Conservation (phyloP, 2,888 invertebrate genomes). For the Cataglyphis livida region DNA sequence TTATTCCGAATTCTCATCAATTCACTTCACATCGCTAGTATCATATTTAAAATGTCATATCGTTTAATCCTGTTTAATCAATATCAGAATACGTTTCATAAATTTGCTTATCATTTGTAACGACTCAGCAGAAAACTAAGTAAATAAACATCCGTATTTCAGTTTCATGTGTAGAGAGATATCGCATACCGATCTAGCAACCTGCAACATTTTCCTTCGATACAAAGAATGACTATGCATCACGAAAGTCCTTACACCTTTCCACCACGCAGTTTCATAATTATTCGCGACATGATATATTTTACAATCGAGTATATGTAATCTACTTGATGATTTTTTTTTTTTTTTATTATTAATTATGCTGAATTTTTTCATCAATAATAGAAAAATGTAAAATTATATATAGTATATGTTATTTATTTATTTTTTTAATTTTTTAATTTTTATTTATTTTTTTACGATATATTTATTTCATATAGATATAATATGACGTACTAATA, state of each 20-base stretch:
- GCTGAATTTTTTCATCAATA: background rate
- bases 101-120: slow-evolving; percentile 18
- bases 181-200: slow-evolving; percentile 23
- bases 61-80: slow-evolving; percentile 15
- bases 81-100: slow-evolving; percentile 16
- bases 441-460: background rate
- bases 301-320: background rate
- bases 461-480: background rate
- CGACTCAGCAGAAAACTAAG: background rate
- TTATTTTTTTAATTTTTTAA: background rate
- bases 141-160: slow-evolving; percentile 17
- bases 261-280: slow-evolving; percentile 44
- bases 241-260: slow-evolving; percentile 30
- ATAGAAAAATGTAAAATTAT: background rate
- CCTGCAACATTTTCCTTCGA: slow-evolving; percentile 20
- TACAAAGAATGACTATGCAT: slow-evolving; percentile 8
- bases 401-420: background rate
- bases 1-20: slow-evolving; percentile 20
- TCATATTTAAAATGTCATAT: slow-evolving; percentile 23
- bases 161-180: background rate
- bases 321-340: background rate
- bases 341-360: background rate
- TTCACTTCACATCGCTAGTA: background rate
- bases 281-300: slow-evolving; percentile 37
- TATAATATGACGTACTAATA: background rate